Percentiles rank a stretch among this genome's conserved stretches.
These are phyloP conservation scores for Alcis repandata DNA, from an alignment of 2,888 invertebrate genomes.

Conservation along the genomic window DNA sequence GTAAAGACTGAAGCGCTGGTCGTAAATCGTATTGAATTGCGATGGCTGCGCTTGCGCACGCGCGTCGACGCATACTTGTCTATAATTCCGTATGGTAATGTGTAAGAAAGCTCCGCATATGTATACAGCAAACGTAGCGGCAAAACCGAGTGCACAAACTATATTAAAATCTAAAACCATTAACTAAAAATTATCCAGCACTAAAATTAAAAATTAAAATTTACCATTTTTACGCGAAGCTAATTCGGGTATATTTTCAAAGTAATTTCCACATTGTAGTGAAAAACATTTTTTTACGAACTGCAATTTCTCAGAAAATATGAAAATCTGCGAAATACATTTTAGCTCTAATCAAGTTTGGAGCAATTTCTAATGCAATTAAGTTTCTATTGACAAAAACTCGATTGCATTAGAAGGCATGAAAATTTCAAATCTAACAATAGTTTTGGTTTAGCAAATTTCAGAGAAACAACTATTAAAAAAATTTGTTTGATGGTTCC, in stretches of 20 bases:
- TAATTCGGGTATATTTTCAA: too few relatives aligned
- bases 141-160: neutral
- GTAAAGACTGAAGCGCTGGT: neutral
- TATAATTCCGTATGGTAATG: constrained; percentile 37
- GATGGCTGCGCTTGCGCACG: constrained; percentile 14
- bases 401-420: constrained; percentile 17
- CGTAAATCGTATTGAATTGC: neutral
- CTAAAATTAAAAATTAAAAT: too few relatives aligned
- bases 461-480: constrained; percentile 11
- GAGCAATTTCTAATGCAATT: constrained; percentile 16
- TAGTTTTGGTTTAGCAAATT: constrained; percentile 13
- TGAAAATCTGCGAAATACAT: neutral
- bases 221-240: too few relatives aligned
- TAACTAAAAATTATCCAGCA: too few relatives aligned
- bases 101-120: constrained; percentile 10
- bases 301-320: neutral
- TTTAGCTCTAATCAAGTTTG: constrained; percentile 9
- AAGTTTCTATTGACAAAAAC: constrained; percentile 17
- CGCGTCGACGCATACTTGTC: constrained; percentile 31
- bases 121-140: neutral
- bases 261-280: neutral
- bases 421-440: constrained; percentile 19
- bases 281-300: neutral
- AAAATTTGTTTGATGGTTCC: constrained; percentile 7
- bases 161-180: neutral